Evolutionary conservation across 2,888 invertebrate genomes (phyloP).

Genomic region (Aleiodes alternator): DNA sequence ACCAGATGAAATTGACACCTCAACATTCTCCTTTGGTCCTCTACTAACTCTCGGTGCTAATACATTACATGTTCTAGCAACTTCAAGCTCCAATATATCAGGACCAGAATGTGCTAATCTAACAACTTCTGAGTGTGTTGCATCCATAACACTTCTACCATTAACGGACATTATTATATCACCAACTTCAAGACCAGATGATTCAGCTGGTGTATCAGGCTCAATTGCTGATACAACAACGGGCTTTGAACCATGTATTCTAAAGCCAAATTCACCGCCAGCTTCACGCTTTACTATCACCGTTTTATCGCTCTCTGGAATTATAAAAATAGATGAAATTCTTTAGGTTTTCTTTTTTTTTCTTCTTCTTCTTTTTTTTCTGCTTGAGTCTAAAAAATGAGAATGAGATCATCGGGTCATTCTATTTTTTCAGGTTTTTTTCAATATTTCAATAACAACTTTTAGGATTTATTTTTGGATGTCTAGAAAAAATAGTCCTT

Average conservation of each 20-base stretch:
- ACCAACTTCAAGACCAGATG: conserved; percentile 93
- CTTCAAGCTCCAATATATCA: conserved; percentile 90
- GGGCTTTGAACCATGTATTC: conserved; percentile 96
- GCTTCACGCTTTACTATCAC: conserved; percentile 88
- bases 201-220: conserved; percentile 94
- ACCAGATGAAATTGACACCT: conserved; percentile 80
- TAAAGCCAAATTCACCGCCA: conserved; percentile 92
- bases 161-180: conserved; percentile 96
- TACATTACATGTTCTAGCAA: conserved; percentile 90
- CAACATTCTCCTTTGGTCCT: conserved; percentile 77
- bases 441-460: neutral
- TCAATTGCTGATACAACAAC: conserved; percentile 98
- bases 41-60: conserved; percentile 82
- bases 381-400: conserved; percentile 30
- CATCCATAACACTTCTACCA: conserved; percentile 92
- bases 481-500: too few relatives aligned
- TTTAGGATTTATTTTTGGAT: neutral
- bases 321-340: neutral
- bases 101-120: conserved; percentile 93
- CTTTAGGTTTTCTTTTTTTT: too few relatives aligned
- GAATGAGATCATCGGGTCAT: conserved; percentile 51
- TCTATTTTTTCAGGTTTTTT: neutral
- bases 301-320: conserved; percentile 90
- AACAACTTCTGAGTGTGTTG: conserved; percentile 95
- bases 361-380: conserved; percentile 36